phyloP scores from a whole-genome alignment of 2,888 invertebrate genomes.

The Linnaemya vulpina region DNA sequence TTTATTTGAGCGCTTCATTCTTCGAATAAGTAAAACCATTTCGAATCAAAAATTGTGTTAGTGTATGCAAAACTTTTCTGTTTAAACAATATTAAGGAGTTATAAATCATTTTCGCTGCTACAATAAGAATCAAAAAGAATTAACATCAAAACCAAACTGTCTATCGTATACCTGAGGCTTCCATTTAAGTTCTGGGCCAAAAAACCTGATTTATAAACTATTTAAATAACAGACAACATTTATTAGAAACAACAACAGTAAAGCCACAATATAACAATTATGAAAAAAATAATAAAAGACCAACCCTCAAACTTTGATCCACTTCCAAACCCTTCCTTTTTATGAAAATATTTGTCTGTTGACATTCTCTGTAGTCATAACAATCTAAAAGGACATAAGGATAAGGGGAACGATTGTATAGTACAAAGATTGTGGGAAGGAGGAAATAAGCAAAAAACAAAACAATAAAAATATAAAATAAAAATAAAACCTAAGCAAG shows the following conservation, averaged over 20 bases:
- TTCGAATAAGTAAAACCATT: no score
- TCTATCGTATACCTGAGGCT: background rate
- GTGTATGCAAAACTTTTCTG: background rate
- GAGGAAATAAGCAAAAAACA: background rate
- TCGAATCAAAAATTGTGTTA: background rate
- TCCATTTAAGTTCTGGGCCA: slow-evolving; percentile 30
- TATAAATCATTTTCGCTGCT: slow-evolving; percentile 38
- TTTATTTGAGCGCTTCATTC: no score
- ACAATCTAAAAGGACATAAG: slow-evolving; percentile 53
- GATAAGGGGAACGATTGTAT: slow-evolving; percentile 13
- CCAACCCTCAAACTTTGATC: slow-evolving; percentile 59
- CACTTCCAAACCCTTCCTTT: slow-evolving; percentile 19
- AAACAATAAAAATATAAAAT: slow-evolving; percentile 4
- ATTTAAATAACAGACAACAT: slow-evolving; percentile 38
- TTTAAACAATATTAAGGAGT: background rate
- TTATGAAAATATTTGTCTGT: background rate
- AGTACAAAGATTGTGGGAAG: slow-evolving; percentile 13
- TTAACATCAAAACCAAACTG: background rate
- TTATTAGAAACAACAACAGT: slow-evolving; percentile 34
- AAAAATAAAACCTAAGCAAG: slow-evolving; percentile 43
- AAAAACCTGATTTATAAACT: slow-evolving; percentile 68
- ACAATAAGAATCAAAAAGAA: slow-evolving; percentile 4
- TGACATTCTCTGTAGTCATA: slow-evolving; percentile 7
- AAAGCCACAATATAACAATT: slow-evolving; percentile 63
- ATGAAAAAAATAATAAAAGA: background rate